Base-by-base conservation (phyloP, 2,113 vertebrate genomes). In the Chiloscyllium plagiosum region DNA sequence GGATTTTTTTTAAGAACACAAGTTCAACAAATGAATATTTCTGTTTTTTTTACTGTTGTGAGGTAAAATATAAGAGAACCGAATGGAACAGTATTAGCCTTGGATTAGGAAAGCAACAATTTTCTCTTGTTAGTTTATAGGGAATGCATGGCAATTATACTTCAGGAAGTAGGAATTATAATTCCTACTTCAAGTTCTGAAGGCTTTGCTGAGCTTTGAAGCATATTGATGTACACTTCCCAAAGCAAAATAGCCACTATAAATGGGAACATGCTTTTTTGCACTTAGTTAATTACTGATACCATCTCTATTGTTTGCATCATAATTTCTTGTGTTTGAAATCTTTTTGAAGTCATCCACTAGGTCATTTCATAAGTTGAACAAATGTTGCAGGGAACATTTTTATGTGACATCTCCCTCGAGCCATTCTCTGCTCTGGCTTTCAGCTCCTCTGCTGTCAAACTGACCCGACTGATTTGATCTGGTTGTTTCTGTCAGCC, bases 391-490 rank as follows among this genome's bases (percentile, higher is more conserved):
- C 50, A 61, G 29, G 52, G 2, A 61, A 90, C 52, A 61, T 29
- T 5, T 83, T 83, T 37, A 83, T 83, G 17, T 20, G 19, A 42
- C 80, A 20, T 83, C 80, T 20, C 80, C 37, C 17, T 42, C 4
- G 2, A 83, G 17, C 78, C 33, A 19, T 37, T 76, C 72, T 33
- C 29, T 7, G 78, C 4, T 95, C 96, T 26, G 1, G 33, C 93
- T 72, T 87, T 95, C 96, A 95, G 95, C 70, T 93, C 89, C n/a
- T 94, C 92, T n/a, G 96, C 96, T 96, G 96, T 96, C 97, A 93
- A 96, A 61, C 96, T 96, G 1, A 89, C 96, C 96, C 96, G 96
- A 97, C 97, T 70, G 95, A 96, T 97, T 97, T 96, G 26, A 52
- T 89, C 2, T 56, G 70, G 80, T 7, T 50, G 2, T 86, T 22